Base-by-base conservation (phyloP, 2,797 vertebrate species). In the Gymnothorax reevesii region DNA sequence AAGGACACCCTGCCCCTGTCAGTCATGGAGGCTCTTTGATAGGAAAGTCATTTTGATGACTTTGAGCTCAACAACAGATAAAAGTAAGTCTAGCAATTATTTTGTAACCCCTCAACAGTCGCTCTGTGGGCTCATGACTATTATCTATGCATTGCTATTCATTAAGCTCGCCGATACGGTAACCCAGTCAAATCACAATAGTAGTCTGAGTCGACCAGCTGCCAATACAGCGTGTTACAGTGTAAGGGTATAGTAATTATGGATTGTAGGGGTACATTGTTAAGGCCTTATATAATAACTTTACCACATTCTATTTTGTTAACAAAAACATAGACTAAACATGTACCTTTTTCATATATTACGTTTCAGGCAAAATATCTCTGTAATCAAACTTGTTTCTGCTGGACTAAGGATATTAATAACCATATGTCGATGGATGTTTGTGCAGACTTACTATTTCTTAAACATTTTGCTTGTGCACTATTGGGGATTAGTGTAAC, bases 1-100 rank as follows among this genome's bases (percentile, higher is more conserved):
- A 94, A 93, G 93, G 82, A 79, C 88, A 85, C 86, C 91, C 93
- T 94, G 94, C 88, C 92, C 93, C 92, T 92, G 94, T 96, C 95
- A 95, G 88, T 96, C 94, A 95, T 13, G 66, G 83, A 84, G 90
- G 89, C 0, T 82, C 94, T 95, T 95, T 95, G 94, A 96, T 95
- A 94, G 55, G 88, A 90, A 93, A 94, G 93, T 94, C 91, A 88
- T 92, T 93, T 91, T 2, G 88, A 91, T 91, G 93, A 92, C 92
- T 94, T 92, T 86, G 88, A 86, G 87, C 89, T 89, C 88, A 90
- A 89, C 89, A 0, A 1, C 84, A 94, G 94, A 92, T 94, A 90
- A 92, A 95, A 95, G 92, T 91, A 93, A 92, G 89, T 91, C 88
- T 90, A 87, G 75, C 83, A 89, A 93, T 94, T 93, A 94, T 92